Base-by-base conservation (phyloP, 2,797 vertebrate genomes). In the Oreortyx pictus region DNA sequence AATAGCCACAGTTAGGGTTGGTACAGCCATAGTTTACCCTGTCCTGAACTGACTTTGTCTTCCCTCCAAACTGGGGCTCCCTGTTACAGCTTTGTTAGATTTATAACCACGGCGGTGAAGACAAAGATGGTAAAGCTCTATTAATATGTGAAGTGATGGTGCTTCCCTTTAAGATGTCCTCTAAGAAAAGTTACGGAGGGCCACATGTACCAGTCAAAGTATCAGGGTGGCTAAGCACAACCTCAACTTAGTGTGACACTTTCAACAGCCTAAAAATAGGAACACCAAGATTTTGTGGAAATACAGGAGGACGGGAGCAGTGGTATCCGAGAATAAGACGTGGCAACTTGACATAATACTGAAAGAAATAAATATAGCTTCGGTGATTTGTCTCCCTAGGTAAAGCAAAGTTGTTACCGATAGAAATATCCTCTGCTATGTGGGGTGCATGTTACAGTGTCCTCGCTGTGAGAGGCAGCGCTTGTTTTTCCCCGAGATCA, bases 161-260 rank as follows among this genome's bases (percentile, higher is more conserved):
- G 37, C 76, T 39, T 81, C 24, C 46, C 85, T 76, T 72, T 14
- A 66, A 57, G 47, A 46, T 85, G 65, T 47, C 65, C 66, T 78
- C 80, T 49, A 71, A 74, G 72, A 81, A 83, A 78, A 82, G 17
- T 56, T 25, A 84, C 3, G n/a, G 47, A 56, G 47, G 27, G 54
- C 47, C 41, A 56, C 56, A 64, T 6, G 25, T 70, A 85, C 27
- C 61, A 39, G 5, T 64, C 35, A 67, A 79, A 85, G 52, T 44
- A 82, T 50, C 68, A 74, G 75, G 75, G 54, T 79, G 39, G 81
- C 79, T 87, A 82, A 90, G 72, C 68, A 85, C 72, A 60, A 67
- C 70, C 79, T 93, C 89, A 95, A 89, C 35, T 85, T 88, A 93
- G 80, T 19, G 59, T 54, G 87, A 60, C 43, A 61, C 72, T 85